Evolutionary conservation across 2,113 vertebrate species (phyloP), one percentile per base, ranked within the genome.

Genomic region (Piaya cayana): DNA sequence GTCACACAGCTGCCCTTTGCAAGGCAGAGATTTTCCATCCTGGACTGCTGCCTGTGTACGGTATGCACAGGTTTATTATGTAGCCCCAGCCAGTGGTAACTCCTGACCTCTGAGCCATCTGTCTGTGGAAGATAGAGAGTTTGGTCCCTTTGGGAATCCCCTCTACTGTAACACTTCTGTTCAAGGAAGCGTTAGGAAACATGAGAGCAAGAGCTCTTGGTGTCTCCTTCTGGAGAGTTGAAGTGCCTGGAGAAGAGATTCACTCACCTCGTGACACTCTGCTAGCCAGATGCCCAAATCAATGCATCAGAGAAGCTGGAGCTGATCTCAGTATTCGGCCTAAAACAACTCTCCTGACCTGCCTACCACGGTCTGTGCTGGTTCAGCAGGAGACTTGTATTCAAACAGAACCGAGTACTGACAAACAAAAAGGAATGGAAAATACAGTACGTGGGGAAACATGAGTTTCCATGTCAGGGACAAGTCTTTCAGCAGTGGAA

Each of bases 181-280:
- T 36, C 32, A 29, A 49, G 32, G 32, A 63, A 32, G 36, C 10
- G 13, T 34, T 27, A 23, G 23, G 10, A 15, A 34, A 69, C 29
- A 55, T 1, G 1, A 36, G 16, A 55, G 22, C 43, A 45, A 26
- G 58, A 60, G 21, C 64, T 42, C 25, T 29, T 21, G 27, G 32
- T 60, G 45, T 30, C 55, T 52, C 37, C 15, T 52, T 13, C 34
- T 19, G 15, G 67, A 34, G 37, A 12, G 58, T 3, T 25, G 18
- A 29, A 53, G 23, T 29, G 70, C 25, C 56, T 5, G 5, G 36
- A 30, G 32, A 78, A 56, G 37, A 58, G 60, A 36, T 36, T 34
- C 43, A 22, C 30, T 26, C 12, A 26, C 7, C 36, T 47, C 0
- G 0, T 11, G 25, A 36, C 37, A 55, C 5, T 13, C 3, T 8